phyloP scores from a whole-genome alignment of 2,113 vertebrate genomes.

The Mus pahari region DNA sequence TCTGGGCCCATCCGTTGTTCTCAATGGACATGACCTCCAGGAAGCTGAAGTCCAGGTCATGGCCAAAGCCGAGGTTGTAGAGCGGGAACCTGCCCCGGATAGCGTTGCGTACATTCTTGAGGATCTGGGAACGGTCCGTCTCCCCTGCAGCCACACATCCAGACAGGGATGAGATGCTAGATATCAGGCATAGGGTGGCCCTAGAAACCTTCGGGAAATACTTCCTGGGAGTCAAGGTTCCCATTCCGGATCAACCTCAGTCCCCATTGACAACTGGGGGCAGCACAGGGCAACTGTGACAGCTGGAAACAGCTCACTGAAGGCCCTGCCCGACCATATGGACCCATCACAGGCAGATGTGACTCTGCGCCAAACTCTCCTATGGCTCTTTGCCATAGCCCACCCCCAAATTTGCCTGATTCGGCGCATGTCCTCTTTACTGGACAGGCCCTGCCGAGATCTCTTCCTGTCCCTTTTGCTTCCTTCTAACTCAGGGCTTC shows the following conservation, averaged over 20 bases:
- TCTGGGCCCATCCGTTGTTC: constrained; percentile 88
- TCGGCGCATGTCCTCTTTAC: not conserved
- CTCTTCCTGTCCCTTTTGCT: not conserved
- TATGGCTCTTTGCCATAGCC: not conserved
- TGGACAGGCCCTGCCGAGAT: not conserved
- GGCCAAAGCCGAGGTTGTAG: constrained; percentile 92
- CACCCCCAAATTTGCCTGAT: not conserved
- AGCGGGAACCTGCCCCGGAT: constrained; percentile 89
- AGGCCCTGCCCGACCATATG: not conserved
- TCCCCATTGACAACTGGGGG: not conserved
- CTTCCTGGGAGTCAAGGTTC: not conserved
- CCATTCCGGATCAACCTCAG: not conserved
- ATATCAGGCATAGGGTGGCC: not conserved
- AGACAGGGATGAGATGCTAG: not conserved
- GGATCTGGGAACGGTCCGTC: constrained; percentile 85
- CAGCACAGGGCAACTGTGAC: not conserved
- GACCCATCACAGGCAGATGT: not conserved
- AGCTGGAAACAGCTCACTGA: not conserved
- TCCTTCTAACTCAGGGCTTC: not conserved
- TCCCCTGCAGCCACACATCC: constrained; percentile 85
- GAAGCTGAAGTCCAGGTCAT: constrained; percentile 90
- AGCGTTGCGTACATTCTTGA: constrained; percentile 85
- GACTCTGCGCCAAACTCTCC: not conserved
- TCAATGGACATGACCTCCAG: constrained; percentile 90
- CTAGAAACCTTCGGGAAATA: not conserved